These are phyloP conservation scores for Cygnus buccinator DNA, from an alignment of 2,113 vertebrate species.

Conservation along the genomic window DNA sequence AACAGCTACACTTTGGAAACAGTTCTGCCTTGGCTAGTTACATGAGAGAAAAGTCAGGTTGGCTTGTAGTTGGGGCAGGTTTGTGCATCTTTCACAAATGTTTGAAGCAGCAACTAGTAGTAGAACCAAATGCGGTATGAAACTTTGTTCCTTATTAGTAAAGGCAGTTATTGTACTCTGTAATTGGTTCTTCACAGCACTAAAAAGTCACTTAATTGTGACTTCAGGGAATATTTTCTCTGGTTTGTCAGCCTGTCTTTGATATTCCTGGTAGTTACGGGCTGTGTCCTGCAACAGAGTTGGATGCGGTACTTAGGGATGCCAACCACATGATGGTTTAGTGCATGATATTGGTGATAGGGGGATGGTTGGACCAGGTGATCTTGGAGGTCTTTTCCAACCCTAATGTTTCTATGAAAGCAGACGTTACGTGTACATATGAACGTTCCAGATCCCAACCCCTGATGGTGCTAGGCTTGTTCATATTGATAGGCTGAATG, in stretches of 20 bases:
- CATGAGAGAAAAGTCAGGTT: neutral
- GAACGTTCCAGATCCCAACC: neutral
- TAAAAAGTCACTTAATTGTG: neutral
- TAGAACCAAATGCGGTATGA: neutral
- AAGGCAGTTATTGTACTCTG: neutral
- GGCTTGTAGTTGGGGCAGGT: conserved; percentile 14
- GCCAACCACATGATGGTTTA: too few relatives aligned
- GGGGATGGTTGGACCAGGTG: too few relatives aligned
- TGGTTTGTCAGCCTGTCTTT: neutral
- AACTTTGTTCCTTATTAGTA: neutral
- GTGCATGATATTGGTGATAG: too few relatives aligned
- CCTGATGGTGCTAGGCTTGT: neutral
- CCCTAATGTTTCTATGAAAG: too few relatives aligned
- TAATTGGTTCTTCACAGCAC: neutral
- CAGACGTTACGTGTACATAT: rapidly evolving
- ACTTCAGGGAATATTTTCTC: neutral
- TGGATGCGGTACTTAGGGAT: too few relatives aligned
- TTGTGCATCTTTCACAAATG: neutral
- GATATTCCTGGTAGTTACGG: neutral
- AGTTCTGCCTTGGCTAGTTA: conserved; percentile 51
- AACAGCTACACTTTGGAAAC: conserved; percentile 67
- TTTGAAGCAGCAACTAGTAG: neutral
- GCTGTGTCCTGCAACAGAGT: neutral
- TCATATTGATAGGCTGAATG: neutral
- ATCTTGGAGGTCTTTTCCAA: too few relatives aligned